Evolutionary conservation across 2,888 invertebrate genomes (phyloP).

Genomic region (Nephrotoma appendiculata): DNA sequence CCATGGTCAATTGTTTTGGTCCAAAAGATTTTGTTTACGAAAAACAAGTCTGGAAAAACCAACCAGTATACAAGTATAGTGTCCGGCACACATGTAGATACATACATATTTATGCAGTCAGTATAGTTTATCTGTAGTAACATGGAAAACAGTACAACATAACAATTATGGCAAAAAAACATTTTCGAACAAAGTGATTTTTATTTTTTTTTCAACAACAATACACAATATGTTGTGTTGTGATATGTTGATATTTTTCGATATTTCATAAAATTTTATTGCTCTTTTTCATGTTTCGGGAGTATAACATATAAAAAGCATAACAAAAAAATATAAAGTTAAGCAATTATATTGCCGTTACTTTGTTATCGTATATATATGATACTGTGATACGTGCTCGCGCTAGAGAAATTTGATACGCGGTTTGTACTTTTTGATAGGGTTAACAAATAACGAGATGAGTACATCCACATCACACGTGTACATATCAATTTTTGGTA

Average conservation of each 20-base stretch:
- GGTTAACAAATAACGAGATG: background rate
- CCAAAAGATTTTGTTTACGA: background rate
- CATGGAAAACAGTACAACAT: background rate
- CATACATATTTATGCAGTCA: background rate
- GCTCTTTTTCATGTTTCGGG: background rate
- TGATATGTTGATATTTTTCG: background rate
- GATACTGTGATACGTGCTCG: background rate
- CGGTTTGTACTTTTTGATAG: background rate
- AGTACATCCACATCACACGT: background rate
- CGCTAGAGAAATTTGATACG: background rate
- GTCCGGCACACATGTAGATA: background rate
- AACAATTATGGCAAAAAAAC: background rate
- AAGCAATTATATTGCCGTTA: background rate
- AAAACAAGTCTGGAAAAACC: background rate
- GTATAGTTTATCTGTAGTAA: background rate
- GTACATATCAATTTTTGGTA: background rate
- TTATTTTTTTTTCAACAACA: background rate
- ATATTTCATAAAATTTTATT: background rate
- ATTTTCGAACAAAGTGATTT: background rate
- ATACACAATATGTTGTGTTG: background rate
- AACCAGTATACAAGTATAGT: background rate
- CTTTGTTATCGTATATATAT: background rate
- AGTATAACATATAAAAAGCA: background rate
- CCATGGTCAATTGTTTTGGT: background rate
- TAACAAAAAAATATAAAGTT: background rate